Base-by-base conservation (phyloP, 2,888 invertebrate genomes). In the Rhingia campestris region DNA sequence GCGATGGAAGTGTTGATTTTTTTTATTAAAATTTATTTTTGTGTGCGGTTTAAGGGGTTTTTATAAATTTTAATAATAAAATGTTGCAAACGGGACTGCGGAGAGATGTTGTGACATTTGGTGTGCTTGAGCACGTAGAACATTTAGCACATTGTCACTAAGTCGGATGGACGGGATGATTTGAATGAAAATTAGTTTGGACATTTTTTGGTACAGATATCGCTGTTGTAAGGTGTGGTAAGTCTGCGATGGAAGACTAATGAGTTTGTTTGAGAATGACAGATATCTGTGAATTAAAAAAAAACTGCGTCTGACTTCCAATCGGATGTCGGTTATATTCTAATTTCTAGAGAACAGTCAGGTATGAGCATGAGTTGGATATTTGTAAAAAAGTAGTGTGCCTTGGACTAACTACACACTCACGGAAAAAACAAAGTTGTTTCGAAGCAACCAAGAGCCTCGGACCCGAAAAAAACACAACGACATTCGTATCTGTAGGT, bases 171-270 rank as follows among this genome's bases (percentile, higher is more conserved):
- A 12, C 0, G 47, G 39, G 10, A 22, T 64, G 49, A 43, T 47
- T 30, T 7, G 63, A 77, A 70, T 77, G 35, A 14, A 33, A 39
- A 59, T 63, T 45, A 61, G 22, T 22, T 22, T 1, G 22, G 22
- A 22, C 22, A 22, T 22, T 22, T 22, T 22, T 22, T 22, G 22
- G 22, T 22, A 22, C 2, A 54, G 39, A 54, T 30, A 12, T 14
- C 43, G 6, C 43, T 6, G 6, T n/a, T 10, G 35, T 9, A 30
- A 9, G 39, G 59, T 10, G 41, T 3, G 64, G 32, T 33, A 53
- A 1, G 41, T 66, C 12, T 9, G 4, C 7, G 14, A 33, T 56
- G 4, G 22, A 22, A 35, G 12, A 14, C 10, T 22, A 22, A 22
- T 22, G 22, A 22, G 22, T 22, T 1, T 2, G 22, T 1, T 22